Conservation (phyloP, 2,888 invertebrate genomes). For the Leptura quadrifasciata region DNA sequence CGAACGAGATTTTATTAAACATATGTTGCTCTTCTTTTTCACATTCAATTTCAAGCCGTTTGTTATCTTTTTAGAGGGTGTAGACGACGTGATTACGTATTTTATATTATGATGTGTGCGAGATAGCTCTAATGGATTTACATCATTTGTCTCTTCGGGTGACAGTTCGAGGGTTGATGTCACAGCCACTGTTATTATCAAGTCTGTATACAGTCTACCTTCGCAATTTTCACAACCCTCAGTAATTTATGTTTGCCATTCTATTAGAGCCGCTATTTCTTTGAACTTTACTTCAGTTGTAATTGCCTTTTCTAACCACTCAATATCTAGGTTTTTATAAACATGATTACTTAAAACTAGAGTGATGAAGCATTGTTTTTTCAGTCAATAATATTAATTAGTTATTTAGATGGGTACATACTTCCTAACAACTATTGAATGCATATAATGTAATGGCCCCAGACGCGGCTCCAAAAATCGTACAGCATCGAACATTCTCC, state of each 20-base stretch:
- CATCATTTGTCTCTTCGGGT: conserved; percentile 66
- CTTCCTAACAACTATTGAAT: too few relatives aligned
- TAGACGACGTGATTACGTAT: conserved; percentile 46
- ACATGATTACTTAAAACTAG: neutral
- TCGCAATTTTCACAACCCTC: conserved; percentile 43
- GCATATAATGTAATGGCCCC: too few relatives aligned
- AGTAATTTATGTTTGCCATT: conserved; percentile 41
- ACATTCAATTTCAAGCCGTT: conserved; percentile 57
- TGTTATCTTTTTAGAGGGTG: conserved; percentile 56
- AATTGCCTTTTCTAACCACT: conserved; percentile 1
- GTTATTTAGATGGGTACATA: too few relatives aligned
- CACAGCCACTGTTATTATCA: conserved; percentile 45
- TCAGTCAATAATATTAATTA: neutral
- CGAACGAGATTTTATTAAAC: conserved; percentile 60
- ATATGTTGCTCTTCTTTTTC: conserved; percentile 60
- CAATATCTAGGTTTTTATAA: neutral
- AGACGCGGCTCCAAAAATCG: too few relatives aligned
- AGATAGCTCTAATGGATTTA: conserved; percentile 67
- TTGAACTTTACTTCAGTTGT: neutral
- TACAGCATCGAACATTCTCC: too few relatives aligned
- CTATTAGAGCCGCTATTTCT: conserved; percentile 21
- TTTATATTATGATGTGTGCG: conserved; percentile 59
- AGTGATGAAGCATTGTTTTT: neutral
- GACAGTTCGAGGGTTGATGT: conserved; percentile 59
- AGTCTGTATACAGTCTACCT: conserved; percentile 43